Base-by-base conservation (phyloP, 2,888 invertebrate genomes). In the Anorthoa munda region DNA sequence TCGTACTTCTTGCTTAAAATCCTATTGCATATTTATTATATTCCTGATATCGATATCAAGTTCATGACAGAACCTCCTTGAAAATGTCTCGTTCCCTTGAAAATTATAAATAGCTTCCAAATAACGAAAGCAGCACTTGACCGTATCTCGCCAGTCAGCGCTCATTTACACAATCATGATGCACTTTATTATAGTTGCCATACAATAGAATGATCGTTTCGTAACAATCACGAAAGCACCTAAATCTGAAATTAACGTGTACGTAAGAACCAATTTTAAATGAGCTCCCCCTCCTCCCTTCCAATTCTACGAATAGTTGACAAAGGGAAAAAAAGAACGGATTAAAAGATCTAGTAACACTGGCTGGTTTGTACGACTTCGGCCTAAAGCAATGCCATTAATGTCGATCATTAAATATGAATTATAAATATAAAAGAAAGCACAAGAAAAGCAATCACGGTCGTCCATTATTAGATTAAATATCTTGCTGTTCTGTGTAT, bases 401-500 rank as follows among this genome's bases (percentile, higher is more conserved):
- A 94, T 93, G 95, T 94, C 93, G 94, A 95, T 96, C 95, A 96
- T 96, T 96, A 96, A 95, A 96, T 95, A 95, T 95, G 94, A 95
- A 95, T 96, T 96, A 96, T 95, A 95, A 95, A 95, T 95, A 94
- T 94, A 93, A 95, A 95, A 94, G 95, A 95, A 95, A 95, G 93
- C 92, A 92, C 84, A 95, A 95, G 94, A 95, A 94, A 95, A 94
- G 95, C 91, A 95, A 95, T 95, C 95, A 94, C 88, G 86, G 89
- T 86, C 91, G 89, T 90, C 93, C 92, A 93, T 95, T 95, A 95
- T 95, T 94, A 94, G 93, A 94, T 95, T 94, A 94, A 94, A 94
- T 90, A 92, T 94, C 93, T 93, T 83, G 90, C 87, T 90, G 89
- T 90, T 91, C 90, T 89, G 88, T 81, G 82, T 79, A 79, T 75